A percentile compares a stretch with the other conserved stretches of the same genome.
Evolutionary conservation across 2,797 vertebrate species (phyloP).

Genomic region (Pteropus rufus): DNA sequence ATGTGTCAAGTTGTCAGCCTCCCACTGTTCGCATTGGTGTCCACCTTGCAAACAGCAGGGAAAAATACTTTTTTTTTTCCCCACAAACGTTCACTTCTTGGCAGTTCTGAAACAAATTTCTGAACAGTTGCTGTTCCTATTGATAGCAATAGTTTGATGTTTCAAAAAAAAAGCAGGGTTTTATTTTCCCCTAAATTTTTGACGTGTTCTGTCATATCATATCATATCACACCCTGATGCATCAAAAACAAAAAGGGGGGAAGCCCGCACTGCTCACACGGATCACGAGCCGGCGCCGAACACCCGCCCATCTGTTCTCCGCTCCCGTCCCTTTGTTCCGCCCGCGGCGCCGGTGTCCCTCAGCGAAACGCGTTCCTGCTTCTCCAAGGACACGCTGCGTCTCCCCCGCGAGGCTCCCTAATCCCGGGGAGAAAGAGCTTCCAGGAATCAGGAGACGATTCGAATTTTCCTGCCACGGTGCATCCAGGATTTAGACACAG

Average conservation of each 20-base stretch:
- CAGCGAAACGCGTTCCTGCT: constrained; percentile 71
- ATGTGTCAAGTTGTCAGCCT: constrained; percentile 86
- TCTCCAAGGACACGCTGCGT: neutral
- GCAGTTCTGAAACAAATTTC: constrained; percentile 86
- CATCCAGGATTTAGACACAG: neutral
- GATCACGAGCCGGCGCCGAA: constrained; percentile 76
- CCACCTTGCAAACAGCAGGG: constrained; percentile 86
- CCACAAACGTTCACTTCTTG: constrained; percentile 82
- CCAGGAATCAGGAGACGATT: neutral
- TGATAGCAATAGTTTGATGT: constrained; percentile 86
- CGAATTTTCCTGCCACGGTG: neutral
- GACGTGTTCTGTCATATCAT: constrained; percentile 84
- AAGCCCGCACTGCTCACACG: constrained; percentile 74
- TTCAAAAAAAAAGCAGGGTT: constrained; percentile 77
- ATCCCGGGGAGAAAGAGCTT: neutral
- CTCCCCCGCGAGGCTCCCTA: neutral
- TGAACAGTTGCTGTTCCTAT: constrained; percentile 86
- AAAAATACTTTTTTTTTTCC: constrained; percentile 81
- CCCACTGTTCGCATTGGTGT: constrained; percentile 84
- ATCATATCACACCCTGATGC: constrained; percentile 80
- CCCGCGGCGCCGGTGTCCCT: constrained; percentile 69
- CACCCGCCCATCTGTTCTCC: constrained; percentile 84
- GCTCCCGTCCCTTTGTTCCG: constrained; percentile 81
- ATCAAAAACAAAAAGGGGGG: constrained; percentile 80
- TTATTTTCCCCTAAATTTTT: constrained; percentile 85